Evolutionary conservation across 1,140 invertebrate genomes (phyloP).

Genomic region (Lanistes nyassanus): DNA sequence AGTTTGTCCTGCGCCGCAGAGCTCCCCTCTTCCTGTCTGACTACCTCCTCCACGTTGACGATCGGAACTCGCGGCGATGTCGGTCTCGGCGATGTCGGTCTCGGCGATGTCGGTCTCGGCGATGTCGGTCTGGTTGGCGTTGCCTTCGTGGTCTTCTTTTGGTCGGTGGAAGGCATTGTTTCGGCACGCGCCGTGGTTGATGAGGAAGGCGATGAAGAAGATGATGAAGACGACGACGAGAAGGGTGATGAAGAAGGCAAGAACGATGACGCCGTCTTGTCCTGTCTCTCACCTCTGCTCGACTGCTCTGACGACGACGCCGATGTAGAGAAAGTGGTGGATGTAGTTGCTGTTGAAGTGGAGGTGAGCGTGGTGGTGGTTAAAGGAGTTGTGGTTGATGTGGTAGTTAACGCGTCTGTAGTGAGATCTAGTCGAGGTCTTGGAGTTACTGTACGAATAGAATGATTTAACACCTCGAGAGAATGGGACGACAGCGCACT

Average conservation of each 20-base stretch:
- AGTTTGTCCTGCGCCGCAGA: slow-evolving; percentile 9
- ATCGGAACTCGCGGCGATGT: too few relatives aligned
- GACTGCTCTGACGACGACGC: background rate
- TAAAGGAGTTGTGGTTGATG: background rate
- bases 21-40: background rate
- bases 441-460: slow-evolving; percentile 17
- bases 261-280: background rate
- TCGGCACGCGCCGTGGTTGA: background rate
- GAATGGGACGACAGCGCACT: background rate
- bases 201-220: background rate
- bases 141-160: background rate
- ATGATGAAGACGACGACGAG: background rate
- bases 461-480: background rate
- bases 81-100: too few relatives aligned
- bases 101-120: slow-evolving; percentile 1
- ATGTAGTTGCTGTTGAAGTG: slow-evolving; percentile 3
- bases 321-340: background rate
- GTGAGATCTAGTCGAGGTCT: slow-evolving; percentile 4
- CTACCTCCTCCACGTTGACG: background rate
- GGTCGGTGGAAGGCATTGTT: background rate
- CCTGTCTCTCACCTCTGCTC: background rate
- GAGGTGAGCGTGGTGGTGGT: background rate
- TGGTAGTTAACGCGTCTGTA: background rate
- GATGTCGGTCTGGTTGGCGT: slow-evolving; percentile 11
- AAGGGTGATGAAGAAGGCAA: background rate